phyloP scores from a whole-genome alignment of 2,797 vertebrate genomes.

The Microcaecilia unicolor region DNA sequence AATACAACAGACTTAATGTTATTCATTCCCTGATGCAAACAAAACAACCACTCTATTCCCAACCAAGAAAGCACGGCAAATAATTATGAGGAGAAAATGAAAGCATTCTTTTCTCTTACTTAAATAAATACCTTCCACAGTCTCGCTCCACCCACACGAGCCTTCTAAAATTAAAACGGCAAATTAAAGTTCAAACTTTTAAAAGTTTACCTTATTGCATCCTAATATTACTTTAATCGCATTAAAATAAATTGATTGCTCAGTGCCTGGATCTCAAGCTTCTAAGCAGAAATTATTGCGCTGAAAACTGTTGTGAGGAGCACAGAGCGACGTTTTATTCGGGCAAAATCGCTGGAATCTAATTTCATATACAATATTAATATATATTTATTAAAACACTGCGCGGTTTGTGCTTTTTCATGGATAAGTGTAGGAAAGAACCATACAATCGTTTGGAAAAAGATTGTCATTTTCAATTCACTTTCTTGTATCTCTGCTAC shows the following conservation, averaged over 20 bases:
- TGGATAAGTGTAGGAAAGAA: no score
- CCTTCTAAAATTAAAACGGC: conserved; percentile 20
- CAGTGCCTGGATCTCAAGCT: conserved; percentile 17
- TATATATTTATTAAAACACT: no score
- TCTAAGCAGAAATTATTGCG: conserved; percentile 14
- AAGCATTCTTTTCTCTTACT: conserved; percentile 21
- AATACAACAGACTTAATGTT: conserved; percentile 29
- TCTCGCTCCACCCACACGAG: neutral
- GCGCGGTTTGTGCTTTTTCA: no score
- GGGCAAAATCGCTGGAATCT: conserved; percentile 31
- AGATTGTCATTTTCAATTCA: no score
- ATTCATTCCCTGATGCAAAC: conserved; percentile 42
- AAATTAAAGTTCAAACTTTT: conserved; percentile 9
- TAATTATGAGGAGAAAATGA: conserved; percentile 38
- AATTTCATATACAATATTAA: conserved; percentile 20
- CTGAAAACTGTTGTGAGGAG: conserved; percentile 27
- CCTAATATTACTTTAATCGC: conserved; percentile 10
- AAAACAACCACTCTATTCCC: conserved; percentile 38
- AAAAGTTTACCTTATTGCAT: conserved; percentile 9
- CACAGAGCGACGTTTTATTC: conserved; percentile 38
- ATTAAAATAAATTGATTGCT: conserved; percentile 33
- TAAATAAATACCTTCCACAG: conserved; percentile 15
- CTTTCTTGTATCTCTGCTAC: no score
- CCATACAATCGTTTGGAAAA: no score
- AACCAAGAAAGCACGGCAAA: conserved; percentile 40